A percentile compares a stretch with the other conserved stretches of the same genome.
phyloP scores from a whole-genome alignment of 2,797 vertebrate genomes.

The Pangasius larnaudii region DNA sequence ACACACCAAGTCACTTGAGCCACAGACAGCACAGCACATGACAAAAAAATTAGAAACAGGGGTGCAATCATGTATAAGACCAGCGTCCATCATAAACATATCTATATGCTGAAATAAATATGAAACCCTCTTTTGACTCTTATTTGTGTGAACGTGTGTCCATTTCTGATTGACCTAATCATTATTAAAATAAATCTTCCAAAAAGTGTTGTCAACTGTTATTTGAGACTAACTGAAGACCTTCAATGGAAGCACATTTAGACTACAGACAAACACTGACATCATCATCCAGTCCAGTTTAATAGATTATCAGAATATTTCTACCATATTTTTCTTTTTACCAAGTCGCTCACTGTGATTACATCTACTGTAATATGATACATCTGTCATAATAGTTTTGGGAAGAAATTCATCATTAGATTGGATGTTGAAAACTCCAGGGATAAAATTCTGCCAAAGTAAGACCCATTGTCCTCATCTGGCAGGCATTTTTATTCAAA shows the following conservation, averaged over 20 bases:
- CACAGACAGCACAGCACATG: neutral
- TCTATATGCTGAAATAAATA: neutral
- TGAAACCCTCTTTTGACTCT: neutral
- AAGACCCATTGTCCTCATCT: neutral
- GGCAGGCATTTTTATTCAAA: slow-evolving; percentile 2
- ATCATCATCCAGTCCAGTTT: neutral
- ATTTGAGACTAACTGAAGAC: slow-evolving; percentile 9
- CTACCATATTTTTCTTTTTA: slow-evolving; percentile 13
- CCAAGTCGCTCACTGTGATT: neutral
- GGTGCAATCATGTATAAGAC: neutral
- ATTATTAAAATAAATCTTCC: neutral
- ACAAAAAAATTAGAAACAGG: neutral
- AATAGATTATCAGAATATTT: slow-evolving; percentile 20
- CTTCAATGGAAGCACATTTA: neutral
- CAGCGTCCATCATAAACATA: neutral
- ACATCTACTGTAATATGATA: slow-evolving; percentile 8
- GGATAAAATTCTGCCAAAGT: slow-evolving; percentile 14
- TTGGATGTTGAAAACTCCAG: slow-evolving; percentile 13
- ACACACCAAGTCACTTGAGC: neutral
- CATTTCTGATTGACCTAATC: neutral
- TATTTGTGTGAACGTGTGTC: neutral
- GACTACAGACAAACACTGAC: neutral
- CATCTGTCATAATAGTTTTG: slow-evolving; percentile 7
- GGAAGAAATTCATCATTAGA: neutral
- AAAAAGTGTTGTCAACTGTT: neutral